phyloP scores from a whole-genome alignment of 2,888 invertebrate species.

The Dorcus parallelipipedus region DNA sequence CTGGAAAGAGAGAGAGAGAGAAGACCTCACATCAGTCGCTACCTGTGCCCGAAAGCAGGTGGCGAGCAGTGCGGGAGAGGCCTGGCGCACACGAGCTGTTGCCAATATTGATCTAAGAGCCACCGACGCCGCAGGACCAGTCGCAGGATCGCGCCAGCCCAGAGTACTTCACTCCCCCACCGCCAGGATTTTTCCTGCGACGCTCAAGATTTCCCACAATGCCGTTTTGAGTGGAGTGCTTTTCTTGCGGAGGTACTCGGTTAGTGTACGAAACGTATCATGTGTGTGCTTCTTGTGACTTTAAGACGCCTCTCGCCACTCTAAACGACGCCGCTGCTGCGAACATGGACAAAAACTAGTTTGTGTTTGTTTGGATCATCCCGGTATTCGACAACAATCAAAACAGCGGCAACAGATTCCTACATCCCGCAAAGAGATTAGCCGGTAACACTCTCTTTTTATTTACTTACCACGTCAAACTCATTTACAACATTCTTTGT shows the following conservation, averaged over 20 bases:
- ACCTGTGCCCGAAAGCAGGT: constrained; percentile 17
- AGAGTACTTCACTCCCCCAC: constrained; percentile 28
- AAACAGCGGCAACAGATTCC: too few species aligned
- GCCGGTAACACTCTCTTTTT: too few species aligned
- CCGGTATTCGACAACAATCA: too few species aligned
- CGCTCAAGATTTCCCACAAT: constrained; percentile 29
- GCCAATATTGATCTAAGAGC: constrained; percentile 46
- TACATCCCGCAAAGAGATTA: too few species aligned
- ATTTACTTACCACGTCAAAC: too few species aligned
- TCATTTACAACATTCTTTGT: too few species aligned
- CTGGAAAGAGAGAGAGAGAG: too few species aligned
- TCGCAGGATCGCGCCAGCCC: constrained; percentile 41
- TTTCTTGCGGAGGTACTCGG: constrained; percentile 14
- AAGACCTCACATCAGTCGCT: constrained; percentile 5
- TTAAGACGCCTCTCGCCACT: not conserved
- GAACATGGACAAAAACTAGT: too few species aligned
- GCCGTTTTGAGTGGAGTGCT: constrained; percentile 29
- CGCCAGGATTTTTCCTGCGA: constrained; percentile 25
- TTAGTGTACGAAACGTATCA: not conserved
- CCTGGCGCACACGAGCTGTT: constrained; percentile 32
- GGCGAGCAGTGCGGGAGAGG: constrained; percentile 26
- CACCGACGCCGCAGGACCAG: constrained; percentile 40
- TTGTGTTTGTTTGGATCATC: too few species aligned
- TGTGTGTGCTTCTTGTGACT: constrained; percentile 12
- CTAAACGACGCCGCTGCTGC: too few species aligned